A percentile compares a stretch with the other conserved stretches of the same genome.
These are phyloP conservation scores for Sturnira hondurensis DNA, from an alignment of 2,113 vertebrate genomes.

Conservation along the genomic window DNA sequence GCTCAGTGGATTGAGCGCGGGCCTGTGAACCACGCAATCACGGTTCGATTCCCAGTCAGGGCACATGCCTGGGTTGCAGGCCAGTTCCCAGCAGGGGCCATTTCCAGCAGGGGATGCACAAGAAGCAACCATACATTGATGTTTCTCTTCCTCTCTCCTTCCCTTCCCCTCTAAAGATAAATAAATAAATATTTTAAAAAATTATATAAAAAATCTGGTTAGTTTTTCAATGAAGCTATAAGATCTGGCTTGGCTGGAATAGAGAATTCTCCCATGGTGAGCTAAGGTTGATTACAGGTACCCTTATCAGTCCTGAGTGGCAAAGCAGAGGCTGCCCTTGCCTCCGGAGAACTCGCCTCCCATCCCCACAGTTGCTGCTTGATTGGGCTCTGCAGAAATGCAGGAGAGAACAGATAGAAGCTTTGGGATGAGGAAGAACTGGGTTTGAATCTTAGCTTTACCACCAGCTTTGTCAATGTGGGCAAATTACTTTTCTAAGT, in stretches of 20 bases:
- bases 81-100: too few species aligned
- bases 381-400: too few species aligned
- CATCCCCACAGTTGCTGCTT: rapidly evolving
- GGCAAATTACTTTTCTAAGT: background rate
- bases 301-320: background rate
- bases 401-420: background rate
- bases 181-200: too few species aligned
- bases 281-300: background rate
- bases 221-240: background rate
- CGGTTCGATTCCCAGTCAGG: too few species aligned
- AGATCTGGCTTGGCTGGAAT: background rate
- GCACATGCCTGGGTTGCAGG: too few species aligned
- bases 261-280: background rate
- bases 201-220: background rate
- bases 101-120: too few species aligned
- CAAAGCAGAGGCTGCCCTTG: background rate
- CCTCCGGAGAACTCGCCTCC: rapidly evolving
- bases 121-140: too few species aligned
- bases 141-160: too few species aligned
- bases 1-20: too few species aligned
- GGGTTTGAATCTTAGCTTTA: background rate
- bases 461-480: background rate
- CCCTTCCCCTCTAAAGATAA: too few species aligned
- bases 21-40: too few species aligned
- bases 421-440: background rate